Base-by-base conservation (phyloP, 2,888 invertebrate genomes). In the Lissonota sp. region DNA sequence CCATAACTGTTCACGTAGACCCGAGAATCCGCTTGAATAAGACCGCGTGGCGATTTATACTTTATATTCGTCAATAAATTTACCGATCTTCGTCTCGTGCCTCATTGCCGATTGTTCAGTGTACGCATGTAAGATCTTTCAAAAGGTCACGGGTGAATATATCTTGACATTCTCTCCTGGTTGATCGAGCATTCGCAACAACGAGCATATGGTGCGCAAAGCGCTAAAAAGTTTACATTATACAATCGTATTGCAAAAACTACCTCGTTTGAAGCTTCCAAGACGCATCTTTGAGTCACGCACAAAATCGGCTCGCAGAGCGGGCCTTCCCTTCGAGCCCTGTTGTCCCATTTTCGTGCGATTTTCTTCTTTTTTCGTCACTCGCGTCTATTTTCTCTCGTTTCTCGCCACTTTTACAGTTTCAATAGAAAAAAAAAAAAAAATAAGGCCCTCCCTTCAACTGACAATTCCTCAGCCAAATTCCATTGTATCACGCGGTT, bases 191-290 rank as follows among this genome's bases (percentile, higher is more conserved):
- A 26, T 14, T 6, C 14, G 14, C 14, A n/a, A 6, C 12, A 62
- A 51, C n/a, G n/a, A n/a, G n/a, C 76, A 62, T 62, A 63, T 53
- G 69, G 37, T 46, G 42, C 8, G 14, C 26, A 26, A 26, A 26
- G 26, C 26, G 26, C 26, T 26, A 2, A 26, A 2, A 26, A 26
- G 26, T 26, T 26, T 26, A 26, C 26, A 26, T 26, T 26, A n/a
- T n/a, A 26, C 26, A 3, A 2, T 26, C 26, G 26, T 2, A 51
- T 51, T n/a, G 8, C 10, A 57, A 40, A 51, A 57, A 66, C 77
- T 89, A 91, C 91, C 90, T 89, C 92, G 86, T 83, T 91, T 92
- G 75, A 92, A 91, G 83, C 91, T 92, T 84, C 91, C 91, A 46
- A 91, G 90, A 39, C 91, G 89, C 90, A 91, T 91, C 84, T 90